A percentile compares a stretch with the other conserved stretches of the same genome.
Evolutionary conservation across 2,113 vertebrate genomes (phyloP).

Genomic region (Brachionichthys hirsutus): DNA sequence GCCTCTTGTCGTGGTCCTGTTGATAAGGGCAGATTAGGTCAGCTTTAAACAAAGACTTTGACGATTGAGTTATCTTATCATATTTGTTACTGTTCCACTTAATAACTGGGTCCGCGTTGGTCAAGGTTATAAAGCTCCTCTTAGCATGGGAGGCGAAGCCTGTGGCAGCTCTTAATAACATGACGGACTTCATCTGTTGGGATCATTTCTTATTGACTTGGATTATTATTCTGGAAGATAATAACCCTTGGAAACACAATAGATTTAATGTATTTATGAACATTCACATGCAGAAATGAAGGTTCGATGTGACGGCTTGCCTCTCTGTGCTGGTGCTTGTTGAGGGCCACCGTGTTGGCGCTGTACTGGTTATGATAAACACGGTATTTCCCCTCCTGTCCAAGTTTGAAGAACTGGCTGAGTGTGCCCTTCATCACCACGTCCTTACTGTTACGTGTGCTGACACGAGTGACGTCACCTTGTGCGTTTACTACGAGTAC

Average conservation of each 20-base stretch:
- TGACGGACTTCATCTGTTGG: too few relatives aligned
- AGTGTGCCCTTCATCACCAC: conserved; percentile 88
- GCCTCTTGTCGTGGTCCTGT: conserved; percentile 92
- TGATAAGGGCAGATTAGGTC: neutral
- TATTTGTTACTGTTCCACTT: too few relatives aligned
- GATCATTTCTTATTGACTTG: too few relatives aligned
- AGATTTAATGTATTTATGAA: neutral
- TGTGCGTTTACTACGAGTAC: conserved; percentile 89
- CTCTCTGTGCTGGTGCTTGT: conserved; percentile 98
- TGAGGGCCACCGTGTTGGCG: conserved; percentile 90
- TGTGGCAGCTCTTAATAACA: too few relatives aligned
- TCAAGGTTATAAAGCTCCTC: too few relatives aligned
- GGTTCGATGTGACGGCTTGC: conserved; percentile 22
- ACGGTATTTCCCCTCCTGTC: conserved; percentile 96
- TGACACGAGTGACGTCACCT: conserved; percentile 88
- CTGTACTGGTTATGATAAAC: conserved; percentile 98
- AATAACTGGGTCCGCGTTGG: too few relatives aligned
- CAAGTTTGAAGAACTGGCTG: conserved; percentile 88
- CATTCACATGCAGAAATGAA: neutral
- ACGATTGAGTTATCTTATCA: too few relatives aligned
- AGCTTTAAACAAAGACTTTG: too few relatives aligned
- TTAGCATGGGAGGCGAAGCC: too few relatives aligned
- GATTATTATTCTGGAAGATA: too few relatives aligned
- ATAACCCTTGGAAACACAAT: too few relatives aligned
- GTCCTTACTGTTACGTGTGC: conserved; percentile 81